Conservation (phyloP, 2,113 vertebrate genomes). For the Ellobius talpinus region DNA sequence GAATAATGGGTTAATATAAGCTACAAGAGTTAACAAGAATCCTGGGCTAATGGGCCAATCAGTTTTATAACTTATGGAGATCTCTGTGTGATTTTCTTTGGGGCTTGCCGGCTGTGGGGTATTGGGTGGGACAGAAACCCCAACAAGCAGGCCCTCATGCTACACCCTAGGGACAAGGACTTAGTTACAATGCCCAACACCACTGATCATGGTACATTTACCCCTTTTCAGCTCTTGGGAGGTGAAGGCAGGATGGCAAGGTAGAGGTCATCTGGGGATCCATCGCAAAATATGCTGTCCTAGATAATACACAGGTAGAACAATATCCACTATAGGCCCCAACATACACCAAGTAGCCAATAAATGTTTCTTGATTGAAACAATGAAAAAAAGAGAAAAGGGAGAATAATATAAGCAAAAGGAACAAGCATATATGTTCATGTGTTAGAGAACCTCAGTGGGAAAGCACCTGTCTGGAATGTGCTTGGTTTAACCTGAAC, state of each 20-base stretch:
- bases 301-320: neutral
- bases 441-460: neutral
- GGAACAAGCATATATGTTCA: neutral
- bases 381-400: neutral
- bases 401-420: neutral
- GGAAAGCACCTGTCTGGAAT: neutral
- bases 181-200: conserved; percentile 26
- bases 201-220: neutral
- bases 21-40: no score
- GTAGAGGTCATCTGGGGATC: neutral
- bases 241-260: neutral
- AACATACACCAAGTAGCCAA: neutral
- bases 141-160: no score
- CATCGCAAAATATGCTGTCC: neutral
- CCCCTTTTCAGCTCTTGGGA: neutral
- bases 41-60: no score
- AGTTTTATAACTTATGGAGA: no score
- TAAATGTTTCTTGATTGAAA: conserved; percentile 10
- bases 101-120: no score
- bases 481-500: neutral
- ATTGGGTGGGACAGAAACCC: no score
- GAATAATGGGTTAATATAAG: no score
- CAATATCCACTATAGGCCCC: neutral
- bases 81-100: no score
- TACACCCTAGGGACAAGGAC: neutral